phyloP scores from a whole-genome alignment of 2,888 invertebrate species.

The Nemurella pictetii region DNA sequence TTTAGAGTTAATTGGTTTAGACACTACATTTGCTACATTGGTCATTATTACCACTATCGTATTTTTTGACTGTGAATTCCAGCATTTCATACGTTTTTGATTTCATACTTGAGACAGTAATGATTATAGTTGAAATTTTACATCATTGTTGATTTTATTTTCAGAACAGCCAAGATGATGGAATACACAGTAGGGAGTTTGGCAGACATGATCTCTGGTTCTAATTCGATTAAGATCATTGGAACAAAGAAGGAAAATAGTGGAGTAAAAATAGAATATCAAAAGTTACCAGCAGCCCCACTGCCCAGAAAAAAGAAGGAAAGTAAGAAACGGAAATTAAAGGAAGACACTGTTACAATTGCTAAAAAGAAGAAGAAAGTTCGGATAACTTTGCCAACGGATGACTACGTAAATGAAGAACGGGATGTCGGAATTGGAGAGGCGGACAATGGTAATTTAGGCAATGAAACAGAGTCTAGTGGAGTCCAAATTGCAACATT shows the following conservation, averaged over 20 bases:
- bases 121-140: neutral
- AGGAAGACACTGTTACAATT: conserved; percentile 25
- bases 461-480: neutral
- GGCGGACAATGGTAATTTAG: neutral
- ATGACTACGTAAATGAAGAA: neutral
- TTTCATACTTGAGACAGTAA: too few relatives aligned
- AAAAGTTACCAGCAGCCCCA: conserved; percentile 6
- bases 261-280: conserved; percentile 6
- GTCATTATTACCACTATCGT: too few relatives aligned
- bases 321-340: conserved; percentile 28
- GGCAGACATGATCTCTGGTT: conserved; percentile 61
- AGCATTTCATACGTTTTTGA: too few relatives aligned
- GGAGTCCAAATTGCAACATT: neutral
- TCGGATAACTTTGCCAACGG: conserved; percentile 26
- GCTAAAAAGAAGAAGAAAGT: conserved; percentile 34
- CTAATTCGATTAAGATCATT: conserved; percentile 52
- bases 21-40: too few relatives aligned
- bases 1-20: neutral
- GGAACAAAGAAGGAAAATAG: conserved; percentile 12
- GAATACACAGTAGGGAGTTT: conserved; percentile 60
- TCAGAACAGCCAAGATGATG: conserved; percentile 6
- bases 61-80: too few relatives aligned
- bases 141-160: neutral
- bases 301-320: conserved; percentile 30
- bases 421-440: neutral